Base-by-base conservation (phyloP, 2,797 vertebrate species). In the Eurystomus glaucurus region DNA sequence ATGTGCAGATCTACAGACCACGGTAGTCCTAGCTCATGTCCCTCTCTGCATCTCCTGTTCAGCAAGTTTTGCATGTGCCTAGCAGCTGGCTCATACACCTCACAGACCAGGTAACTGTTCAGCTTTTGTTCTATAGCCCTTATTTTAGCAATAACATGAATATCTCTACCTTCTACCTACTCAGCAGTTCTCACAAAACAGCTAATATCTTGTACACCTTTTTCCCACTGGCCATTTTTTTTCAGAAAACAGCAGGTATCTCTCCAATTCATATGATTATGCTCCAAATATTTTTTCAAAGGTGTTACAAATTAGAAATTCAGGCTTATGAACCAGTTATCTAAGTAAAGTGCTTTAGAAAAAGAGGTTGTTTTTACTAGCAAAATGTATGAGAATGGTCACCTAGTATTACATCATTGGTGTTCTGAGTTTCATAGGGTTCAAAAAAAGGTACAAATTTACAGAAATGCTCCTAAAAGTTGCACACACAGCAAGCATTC, bases 31-130 rank as follows among this genome's bases (percentile, higher is more conserved):
- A 29, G 31, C 29, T 84, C 39, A 5, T 37, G 45, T 7, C 25
- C 7, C 17, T 64, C 7, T 31, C n/a, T 82, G 52, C 19, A 81
- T 28, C 48, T 58, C 41, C 51, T 41, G 8, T 46, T 81, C 51
- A 84, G 23, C 7, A 75, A 52, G 43, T 81, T 93, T 60, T 64
- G 12, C 11, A 28, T 10, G 6, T 64, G 35, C 28, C 37, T 48
- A 43, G 48, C 8, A 16, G 9, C 55, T 89, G 1, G 0, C 16
- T 75, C 35, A 62, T 51, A 65, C 0, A 2, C 41, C n/a, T 89
- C 25, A 48, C 31, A 75, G 9, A 74, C 14, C 51, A 77, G 18
- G 25, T 69, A 94, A 58, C 4, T 64, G 35, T 55, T 91, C 52
- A 52, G 25, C 33, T 78, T 37, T 37, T 78, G 39, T 86, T 89